Base-by-base conservation (phyloP, 2,113 vertebrate species). In the Edolisoma coerulescens region DNA sequence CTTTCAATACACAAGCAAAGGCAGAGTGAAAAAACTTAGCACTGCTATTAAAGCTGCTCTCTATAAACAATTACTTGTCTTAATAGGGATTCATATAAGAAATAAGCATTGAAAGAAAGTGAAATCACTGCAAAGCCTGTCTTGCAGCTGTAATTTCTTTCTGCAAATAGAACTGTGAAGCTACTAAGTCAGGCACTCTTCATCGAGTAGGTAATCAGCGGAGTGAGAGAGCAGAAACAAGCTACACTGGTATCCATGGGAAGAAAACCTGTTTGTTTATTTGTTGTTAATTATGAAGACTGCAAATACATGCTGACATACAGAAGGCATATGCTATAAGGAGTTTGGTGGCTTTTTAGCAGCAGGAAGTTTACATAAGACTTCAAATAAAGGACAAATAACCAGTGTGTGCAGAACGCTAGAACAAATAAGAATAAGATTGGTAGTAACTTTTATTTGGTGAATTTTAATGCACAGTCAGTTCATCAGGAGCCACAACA, bases 41-140 rank as follows among this genome's bases (percentile, higher is more conserved):
- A 39, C 59, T 39, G 60, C 80, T 75, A 75, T 87, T 93, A 89
- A 84, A 90, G 56, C 64, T 77, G 56, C 60, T 89, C 35, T 81
- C 69, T 87, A 21, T 75, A 95, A 93, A 95, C 91, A 93, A 92
- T 95, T 75, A 96, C 52, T 74, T 78, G 56, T 64, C 83, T 89
- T 96, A 92, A 87, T 67, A 78, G 64, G 64, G 30, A 84, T 95
- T 95, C 93, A 92, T 89, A 59, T 21, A 81, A 84, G 64, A 92
- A 92, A 85, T 70, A 75, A 75, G 45, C 75, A 71, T 2, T 56
- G 84, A 92, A 92, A 81, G 47, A 44, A 77, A 74, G 33, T 11
- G 24, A 59, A 86, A 67, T 41, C 39, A n/a, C 44, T 63, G 64
- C 59, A 80, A 92, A 92, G 47, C 21, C 71, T 53, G n/a, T 73